Evolutionary conservation across 2,888 invertebrate species (phyloP).

Genomic region (Hartigia nigra): DNA sequence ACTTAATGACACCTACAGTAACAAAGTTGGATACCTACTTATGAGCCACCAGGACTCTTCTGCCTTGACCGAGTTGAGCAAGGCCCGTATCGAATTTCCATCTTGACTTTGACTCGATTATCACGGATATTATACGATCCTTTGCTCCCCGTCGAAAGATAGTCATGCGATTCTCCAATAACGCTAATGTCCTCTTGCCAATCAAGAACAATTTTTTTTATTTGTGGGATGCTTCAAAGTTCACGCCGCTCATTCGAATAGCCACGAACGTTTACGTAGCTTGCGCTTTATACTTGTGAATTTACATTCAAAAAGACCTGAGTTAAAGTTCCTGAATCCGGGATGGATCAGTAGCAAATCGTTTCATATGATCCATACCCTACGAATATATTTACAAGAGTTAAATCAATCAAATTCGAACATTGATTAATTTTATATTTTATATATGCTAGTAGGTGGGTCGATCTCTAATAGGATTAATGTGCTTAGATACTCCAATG

Average conservation of each 20-base stretch:
- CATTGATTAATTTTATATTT: neutral
- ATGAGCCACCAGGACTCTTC: constrained; percentile 47
- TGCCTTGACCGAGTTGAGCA: constrained; percentile 63
- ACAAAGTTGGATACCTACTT: constrained; percentile 6
- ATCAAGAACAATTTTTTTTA: neutral
- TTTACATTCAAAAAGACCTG: neutral
- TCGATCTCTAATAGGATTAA: neutral
- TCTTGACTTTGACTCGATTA: constrained; percentile 64
- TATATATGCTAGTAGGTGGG: neutral
- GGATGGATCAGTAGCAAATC: too few relatives aligned
- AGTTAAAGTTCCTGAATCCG: too few relatives aligned
- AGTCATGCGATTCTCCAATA: neutral
- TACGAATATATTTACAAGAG: neutral
- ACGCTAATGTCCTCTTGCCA: neutral
- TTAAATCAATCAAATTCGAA: neutral
- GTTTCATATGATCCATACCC: too few relatives aligned
- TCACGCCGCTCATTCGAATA: neutral
- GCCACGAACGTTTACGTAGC: neutral
- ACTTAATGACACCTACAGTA: neutral
- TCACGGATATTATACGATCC: constrained; percentile 25
- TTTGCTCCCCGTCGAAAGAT: neutral
- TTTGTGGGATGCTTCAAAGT: neutral
- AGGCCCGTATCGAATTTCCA: constrained; percentile 61
- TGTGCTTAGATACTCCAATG: neutral
- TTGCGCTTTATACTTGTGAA: neutral